A percentile compares a stretch with the other conserved stretches of the same genome.
Conservation (phyloP, 2,888 invertebrate species). For the Dasypolia templi region DNA sequence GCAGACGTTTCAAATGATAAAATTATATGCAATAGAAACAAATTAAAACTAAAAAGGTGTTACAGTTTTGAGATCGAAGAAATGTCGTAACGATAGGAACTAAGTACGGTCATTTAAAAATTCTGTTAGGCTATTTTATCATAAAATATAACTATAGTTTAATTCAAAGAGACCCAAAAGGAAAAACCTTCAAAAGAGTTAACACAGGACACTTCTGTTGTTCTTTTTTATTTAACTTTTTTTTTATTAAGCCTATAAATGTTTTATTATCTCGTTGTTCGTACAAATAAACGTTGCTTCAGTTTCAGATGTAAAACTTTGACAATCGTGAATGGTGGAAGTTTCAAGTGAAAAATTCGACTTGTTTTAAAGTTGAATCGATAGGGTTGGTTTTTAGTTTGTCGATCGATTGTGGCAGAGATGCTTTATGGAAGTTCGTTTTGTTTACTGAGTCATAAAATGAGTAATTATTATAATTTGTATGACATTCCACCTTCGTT, state of each 20-base stretch:
- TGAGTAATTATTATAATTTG: background rate
- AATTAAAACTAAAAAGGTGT: too few relatives aligned
- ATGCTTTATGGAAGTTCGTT: slow-evolving; percentile 11
- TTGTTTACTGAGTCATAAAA: background rate
- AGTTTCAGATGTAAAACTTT: slow-evolving; percentile 70
- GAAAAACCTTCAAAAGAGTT: slow-evolving; percentile 70
- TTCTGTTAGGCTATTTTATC: too few relatives aligned
- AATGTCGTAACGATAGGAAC: too few relatives aligned
- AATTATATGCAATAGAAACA: too few relatives aligned
- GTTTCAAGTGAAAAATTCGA: slow-evolving; percentile 65
- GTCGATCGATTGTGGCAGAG: slow-evolving; percentile 19
- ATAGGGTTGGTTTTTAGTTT: slow-evolving; percentile 61
- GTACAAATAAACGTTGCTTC: slow-evolving; percentile 69
- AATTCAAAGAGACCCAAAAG: slow-evolving; percentile 49
- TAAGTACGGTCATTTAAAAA: too few relatives aligned
- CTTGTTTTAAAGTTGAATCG: slow-evolving; percentile 64
- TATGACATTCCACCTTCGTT: background rate
- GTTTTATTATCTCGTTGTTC: slow-evolving; percentile 76
- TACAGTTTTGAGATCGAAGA: too few relatives aligned
- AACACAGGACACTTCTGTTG: slow-evolving; percentile 68
- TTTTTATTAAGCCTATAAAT: slow-evolving; percentile 75
- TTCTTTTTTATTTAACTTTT: slow-evolving; percentile 71
- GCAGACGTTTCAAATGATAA: too few relatives aligned
- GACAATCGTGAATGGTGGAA: slow-evolving; percentile 69
- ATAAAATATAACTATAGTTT: background rate